Conservation (phyloP, 2,113 vertebrate genomes). For the Pica pica region DNA sequence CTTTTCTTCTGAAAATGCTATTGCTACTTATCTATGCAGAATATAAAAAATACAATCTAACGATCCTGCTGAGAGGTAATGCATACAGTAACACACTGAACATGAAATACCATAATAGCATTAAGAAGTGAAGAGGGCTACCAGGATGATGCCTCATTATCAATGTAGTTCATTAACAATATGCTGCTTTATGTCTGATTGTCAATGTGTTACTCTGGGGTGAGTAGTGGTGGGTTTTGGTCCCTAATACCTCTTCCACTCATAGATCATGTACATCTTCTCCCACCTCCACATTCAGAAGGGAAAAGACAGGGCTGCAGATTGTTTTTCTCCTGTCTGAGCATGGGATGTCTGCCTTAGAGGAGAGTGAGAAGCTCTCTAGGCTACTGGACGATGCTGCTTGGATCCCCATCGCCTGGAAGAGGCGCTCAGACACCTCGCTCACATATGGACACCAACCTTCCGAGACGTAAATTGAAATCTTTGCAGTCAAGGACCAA, state of each 20-base stretch:
- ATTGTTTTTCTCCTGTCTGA: background rate
- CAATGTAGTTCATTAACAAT: background rate
- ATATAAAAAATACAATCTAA: background rate
- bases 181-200: background rate
- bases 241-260: background rate
- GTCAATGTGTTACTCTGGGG: background rate
- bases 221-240: background rate
- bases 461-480: background rate
- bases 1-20: background rate
- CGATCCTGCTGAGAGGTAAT: background rate
- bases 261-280: background rate
- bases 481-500: background rate
- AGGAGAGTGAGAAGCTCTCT: background rate
- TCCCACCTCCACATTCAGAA: background rate
- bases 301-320: background rate
- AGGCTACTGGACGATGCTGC: rapidly evolving
- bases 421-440: rapidly evolving
- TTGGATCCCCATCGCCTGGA: background rate
- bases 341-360: background rate
- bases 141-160: background rate
- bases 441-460: rapidly evolving
- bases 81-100: background rate
- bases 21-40: slow-evolving; percentile 10
- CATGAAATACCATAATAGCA: background rate
- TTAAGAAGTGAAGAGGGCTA: background rate